A percentile compares a stretch with the other conserved stretches of the same genome.
These are phyloP conservation scores for Dorcus hopei DNA, from an alignment of 2,888 invertebrate species.

Conservation along the genomic window DNA sequence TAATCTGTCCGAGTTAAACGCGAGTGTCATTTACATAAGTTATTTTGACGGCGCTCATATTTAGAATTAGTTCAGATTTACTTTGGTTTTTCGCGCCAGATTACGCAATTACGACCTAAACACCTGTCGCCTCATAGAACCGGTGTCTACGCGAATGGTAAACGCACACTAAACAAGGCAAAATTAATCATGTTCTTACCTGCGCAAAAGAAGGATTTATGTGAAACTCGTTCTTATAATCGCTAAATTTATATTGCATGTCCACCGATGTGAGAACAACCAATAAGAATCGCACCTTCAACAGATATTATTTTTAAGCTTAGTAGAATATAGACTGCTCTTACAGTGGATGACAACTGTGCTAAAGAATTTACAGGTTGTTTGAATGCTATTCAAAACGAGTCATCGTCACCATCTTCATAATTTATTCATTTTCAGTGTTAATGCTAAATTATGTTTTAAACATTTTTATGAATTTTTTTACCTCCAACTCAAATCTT, in stretches of 20 bases:
- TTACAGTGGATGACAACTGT: neutral
- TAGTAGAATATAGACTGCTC: neutral
- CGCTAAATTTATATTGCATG: slow-evolving; percentile 10
- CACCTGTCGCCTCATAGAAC: slow-evolving; percentile 22
- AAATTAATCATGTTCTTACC: slow-evolving; percentile 23
- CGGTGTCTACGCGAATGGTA: slow-evolving; percentile 21
- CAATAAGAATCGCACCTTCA: slow-evolving; percentile 12
- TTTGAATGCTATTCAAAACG: neutral
- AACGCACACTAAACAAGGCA: slow-evolving; percentile 21
- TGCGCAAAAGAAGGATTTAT: slow-evolving; percentile 23
- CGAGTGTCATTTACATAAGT: neutral
- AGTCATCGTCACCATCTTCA: neutral
- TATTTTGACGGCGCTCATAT: neutral
- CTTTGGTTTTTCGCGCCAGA: slow-evolving; percentile 12
- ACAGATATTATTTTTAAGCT: slow-evolving; percentile 4
- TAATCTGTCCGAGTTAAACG: no score
- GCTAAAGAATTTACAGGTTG: neutral
- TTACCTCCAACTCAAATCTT: no score
- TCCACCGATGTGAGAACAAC: slow-evolving; percentile 3
- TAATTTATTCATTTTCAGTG: neutral
- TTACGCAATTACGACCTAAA: slow-evolving; percentile 23
- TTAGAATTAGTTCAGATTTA: slow-evolving; percentile 8
- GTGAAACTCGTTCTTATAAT: slow-evolving; percentile 11
- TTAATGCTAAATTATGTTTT: no score
- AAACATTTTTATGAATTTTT: no score